These are phyloP conservation scores for Malurus alboscapulatus DNA, from an alignment of 2,113 vertebrate species.

Conservation along the genomic window DNA sequence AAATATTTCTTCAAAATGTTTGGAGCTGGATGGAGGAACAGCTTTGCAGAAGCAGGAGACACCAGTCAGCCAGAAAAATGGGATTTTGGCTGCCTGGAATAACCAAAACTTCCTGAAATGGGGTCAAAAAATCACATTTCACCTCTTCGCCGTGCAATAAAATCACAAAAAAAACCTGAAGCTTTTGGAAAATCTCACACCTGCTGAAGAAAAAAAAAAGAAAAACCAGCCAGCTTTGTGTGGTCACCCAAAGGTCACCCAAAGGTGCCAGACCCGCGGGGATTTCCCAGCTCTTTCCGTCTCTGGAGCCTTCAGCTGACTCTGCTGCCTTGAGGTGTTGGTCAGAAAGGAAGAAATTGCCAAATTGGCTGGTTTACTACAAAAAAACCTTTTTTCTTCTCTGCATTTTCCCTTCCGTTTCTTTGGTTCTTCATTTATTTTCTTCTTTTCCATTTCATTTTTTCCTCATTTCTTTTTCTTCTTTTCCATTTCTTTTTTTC, in stretches of 20 bases:
- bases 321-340: neutral
- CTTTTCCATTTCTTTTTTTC: neutral
- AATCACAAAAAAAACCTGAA: neutral
- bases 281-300: neutral
- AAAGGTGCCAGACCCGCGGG: neutral
- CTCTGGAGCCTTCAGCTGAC: neutral
- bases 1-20: neutral
- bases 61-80: neutral
- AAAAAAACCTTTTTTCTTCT: neutral
- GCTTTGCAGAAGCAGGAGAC: neutral
- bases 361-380: rapidly evolving
- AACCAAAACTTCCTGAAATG: neutral
- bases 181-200: neutral
- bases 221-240: neutral
- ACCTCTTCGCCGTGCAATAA: neutral
- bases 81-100: neutral
- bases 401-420: neutral
- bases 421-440: too few species aligned
- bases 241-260: neutral
- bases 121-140: neutral
- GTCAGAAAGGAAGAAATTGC: neutral
- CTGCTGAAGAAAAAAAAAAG: neutral
- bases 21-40: neutral
- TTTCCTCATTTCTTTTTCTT: neutral
- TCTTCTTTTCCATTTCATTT: neutral